These are phyloP conservation scores for Mustela nigripes DNA, from an alignment of 2,113 vertebrate genomes.

Conservation along the genomic window DNA sequence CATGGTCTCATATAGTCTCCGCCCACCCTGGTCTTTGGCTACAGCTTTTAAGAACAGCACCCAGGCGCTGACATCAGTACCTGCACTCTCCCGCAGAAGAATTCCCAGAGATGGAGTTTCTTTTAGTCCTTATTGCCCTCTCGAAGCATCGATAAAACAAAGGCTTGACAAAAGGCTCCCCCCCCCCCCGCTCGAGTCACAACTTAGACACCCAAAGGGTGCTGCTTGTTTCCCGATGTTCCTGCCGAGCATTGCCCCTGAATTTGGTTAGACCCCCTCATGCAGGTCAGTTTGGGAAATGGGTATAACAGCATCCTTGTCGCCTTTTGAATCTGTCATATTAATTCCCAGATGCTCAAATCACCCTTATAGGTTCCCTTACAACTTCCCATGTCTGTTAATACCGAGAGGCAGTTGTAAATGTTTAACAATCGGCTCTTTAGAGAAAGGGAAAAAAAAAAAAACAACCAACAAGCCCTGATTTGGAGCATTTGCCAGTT, in stretches of 20 bases:
- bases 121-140: neutral
- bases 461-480: neutral
- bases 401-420: neutral
- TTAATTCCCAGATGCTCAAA: neutral
- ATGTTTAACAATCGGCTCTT: neutral
- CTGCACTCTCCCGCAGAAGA: neutral
- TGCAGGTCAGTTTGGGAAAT: neutral
- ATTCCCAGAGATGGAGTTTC: neutral
- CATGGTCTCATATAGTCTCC: neutral
- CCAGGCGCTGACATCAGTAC: neutral
- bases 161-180: neutral
- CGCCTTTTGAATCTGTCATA: neutral
- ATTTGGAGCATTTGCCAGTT: conserved; percentile 20
- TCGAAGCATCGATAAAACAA: neutral
- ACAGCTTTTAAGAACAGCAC: neutral
- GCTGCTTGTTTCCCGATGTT: neutral
- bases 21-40: neutral
- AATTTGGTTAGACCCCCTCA: neutral
- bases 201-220: neutral
- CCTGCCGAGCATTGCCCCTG: neutral
- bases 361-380: neutral
- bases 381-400: neutral
- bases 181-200: neutral
- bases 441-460: neutral
- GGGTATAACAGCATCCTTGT: neutral